Evolutionary conservation across 2,113 vertebrate genomes (phyloP), one percentile per base, ranked within the genome.

Genomic region (Calyptommatus sinebrachiatus): DNA sequence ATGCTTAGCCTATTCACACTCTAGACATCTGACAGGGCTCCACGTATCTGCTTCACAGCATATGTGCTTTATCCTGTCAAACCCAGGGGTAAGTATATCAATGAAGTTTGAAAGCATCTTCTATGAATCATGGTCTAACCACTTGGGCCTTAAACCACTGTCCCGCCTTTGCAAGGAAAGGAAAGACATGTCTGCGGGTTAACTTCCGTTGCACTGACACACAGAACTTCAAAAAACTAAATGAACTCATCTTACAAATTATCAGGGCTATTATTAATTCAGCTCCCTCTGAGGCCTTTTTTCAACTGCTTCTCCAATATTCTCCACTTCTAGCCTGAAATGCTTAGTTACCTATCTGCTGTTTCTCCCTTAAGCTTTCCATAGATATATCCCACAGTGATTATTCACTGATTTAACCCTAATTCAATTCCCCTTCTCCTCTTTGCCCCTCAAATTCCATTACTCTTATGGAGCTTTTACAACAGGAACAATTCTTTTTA

Each of bases 1-100:
- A 60, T 57, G 76, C 81, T 50, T 83, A 86, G 85, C 57, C 73
- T 88, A 81, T 26, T 57, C 53, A 18, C 53, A 71, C 83, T 76
- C 85, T 46, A 85, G 80, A 89, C 81, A 90, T 88, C 72, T 78
- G 86, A 86, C 86, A 71, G 76, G 80, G 86, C 86, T 83, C 76
- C 31, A 0, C 57, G 68, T 61, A 68, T 53, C 68, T 8, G 1
- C 9, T 75, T 81, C 26, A 7, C 31, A 77, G 84, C 6, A 74
- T 83, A 63, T 81, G 77, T 85, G 87, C 72, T 81, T 71, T 53
- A 48, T 26, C 60, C 71, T 26, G 45, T 10, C 26, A 50, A 67
- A 65, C 35, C 29, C 53, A 22, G 28, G 77, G n/a, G 22, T 31
- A 63, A n/a, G 74, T 20, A 79, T 1, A 0, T 24, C 6, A 2